Evolutionary conservation across 2,113 vertebrate species (phyloP).

Genomic region (Microcebus jonahi): DNA sequence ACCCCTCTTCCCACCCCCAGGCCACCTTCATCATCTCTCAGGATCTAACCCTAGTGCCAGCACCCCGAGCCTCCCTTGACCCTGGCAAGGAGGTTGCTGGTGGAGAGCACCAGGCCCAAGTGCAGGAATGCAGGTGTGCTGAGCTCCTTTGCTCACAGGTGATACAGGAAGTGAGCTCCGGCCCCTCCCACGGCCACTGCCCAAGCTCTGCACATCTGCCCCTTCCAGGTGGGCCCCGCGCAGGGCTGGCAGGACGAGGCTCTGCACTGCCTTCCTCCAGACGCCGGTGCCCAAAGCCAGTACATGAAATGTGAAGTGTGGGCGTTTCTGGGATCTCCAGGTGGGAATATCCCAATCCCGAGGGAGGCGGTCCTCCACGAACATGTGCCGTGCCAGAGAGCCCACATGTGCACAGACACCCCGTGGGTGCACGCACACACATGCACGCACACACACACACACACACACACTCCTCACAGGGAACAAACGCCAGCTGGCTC

Average conservation of each 20-base stretch:
- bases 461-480: accelerated
- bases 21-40: too few species aligned
- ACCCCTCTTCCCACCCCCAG: neutral
- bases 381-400: accelerated
- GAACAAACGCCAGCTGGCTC: neutral
- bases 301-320: accelerated
- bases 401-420: neutral
- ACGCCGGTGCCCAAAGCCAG: neutral
- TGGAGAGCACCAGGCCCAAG: neutral
- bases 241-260: neutral
- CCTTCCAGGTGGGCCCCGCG: neutral
- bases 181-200: neutral
- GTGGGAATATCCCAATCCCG: accelerated
- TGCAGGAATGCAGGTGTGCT: neutral
- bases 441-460: accelerated
- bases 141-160: neutral
- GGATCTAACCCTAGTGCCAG: neutral
- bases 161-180: neutral
- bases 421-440: neutral
- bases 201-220: neutral
- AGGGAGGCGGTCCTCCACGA: accelerated
- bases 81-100: neutral
- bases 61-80: neutral
- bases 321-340: too few species aligned
- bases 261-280: neutral